Conservation (phyloP, 2,888 invertebrate genomes). For the Achlya flavicornis region DNA sequence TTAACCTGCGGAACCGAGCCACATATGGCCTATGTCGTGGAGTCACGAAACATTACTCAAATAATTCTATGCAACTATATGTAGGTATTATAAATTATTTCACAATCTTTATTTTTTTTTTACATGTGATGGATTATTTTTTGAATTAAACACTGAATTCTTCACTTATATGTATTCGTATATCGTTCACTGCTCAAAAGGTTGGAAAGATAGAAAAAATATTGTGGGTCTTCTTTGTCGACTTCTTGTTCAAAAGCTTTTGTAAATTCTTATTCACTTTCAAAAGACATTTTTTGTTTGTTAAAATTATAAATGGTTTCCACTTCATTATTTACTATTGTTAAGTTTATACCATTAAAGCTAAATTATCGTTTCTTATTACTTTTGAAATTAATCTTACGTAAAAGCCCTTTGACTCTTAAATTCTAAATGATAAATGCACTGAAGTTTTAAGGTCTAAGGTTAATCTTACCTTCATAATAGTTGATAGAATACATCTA, state of each 20-base stretch:
- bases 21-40: conserved; percentile 37
- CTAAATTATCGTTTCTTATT: not conserved
- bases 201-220: not conserved
- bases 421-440: not conserved
- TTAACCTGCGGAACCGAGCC: conserved; percentile 46
- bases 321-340: not conserved
- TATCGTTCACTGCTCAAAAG: not conserved
- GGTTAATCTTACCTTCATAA: not conserved
- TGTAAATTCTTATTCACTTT: not conserved
- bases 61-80: conserved; percentile 13
- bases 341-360: not conserved
- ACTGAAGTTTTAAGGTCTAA: not conserved
- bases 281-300: not conserved
- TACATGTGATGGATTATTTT: too few species aligned
- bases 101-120: not conserved
- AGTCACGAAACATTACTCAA: conserved; percentile 40
- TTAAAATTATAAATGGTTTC: not conserved
- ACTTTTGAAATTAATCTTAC: not conserved
- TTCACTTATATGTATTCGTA: conserved; percentile 19
- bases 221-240: not conserved
- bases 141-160: conserved; percentile 11
- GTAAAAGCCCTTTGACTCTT: not conserved
- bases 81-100: not conserved
- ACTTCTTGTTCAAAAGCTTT: not conserved
- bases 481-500: not conserved